Conservation (phyloP, 2,888 invertebrate species). For the Ellobium chinense region DNA sequence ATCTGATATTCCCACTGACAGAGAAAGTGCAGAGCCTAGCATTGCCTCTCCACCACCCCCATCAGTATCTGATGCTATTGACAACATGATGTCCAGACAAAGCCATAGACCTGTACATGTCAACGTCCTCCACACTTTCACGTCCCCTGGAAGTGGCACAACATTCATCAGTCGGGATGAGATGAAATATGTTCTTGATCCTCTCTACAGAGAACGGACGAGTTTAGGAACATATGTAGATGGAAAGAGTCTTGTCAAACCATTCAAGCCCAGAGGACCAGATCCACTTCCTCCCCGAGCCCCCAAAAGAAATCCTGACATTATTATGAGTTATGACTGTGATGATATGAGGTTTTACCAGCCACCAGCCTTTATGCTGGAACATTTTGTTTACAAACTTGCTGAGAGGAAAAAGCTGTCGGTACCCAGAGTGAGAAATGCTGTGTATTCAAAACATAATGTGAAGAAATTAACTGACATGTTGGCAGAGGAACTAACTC, state of each 20-base stretch:
- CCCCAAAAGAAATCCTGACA: constrained; percentile 60
- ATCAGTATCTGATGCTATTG: constrained; percentile 62
- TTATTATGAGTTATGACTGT: constrained; percentile 59
- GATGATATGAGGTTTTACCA: constrained; percentile 68
- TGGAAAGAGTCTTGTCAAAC: constrained; percentile 70
- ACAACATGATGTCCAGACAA: constrained; percentile 33
- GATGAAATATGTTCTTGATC: constrained; percentile 68
- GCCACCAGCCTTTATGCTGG: constrained; percentile 73
- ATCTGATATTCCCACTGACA: constrained; percentile 16
- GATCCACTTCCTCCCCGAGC: constrained; percentile 67
- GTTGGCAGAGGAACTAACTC: constrained; percentile 59
- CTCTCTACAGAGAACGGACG: constrained; percentile 64
- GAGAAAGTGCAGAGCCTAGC: constrained; percentile 63
- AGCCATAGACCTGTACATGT: constrained; percentile 1
- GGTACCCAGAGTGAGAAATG: constrained; percentile 60
- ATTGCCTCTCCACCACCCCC: constrained; percentile 68
- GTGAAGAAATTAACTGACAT: constrained; percentile 74
- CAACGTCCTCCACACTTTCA: constrained; percentile 28
- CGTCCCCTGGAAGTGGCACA: constrained; percentile 42
- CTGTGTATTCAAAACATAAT: constrained; percentile 70
- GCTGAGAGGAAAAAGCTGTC: constrained; percentile 65
- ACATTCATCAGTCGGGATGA: constrained; percentile 61
- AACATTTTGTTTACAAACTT: constrained; percentile 68
- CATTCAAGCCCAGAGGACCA: constrained; percentile 72
- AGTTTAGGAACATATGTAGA: constrained; percentile 70